Evolutionary conservation across 2,888 invertebrate species (phyloP).

Genomic region (Ophion ventricosus): DNA sequence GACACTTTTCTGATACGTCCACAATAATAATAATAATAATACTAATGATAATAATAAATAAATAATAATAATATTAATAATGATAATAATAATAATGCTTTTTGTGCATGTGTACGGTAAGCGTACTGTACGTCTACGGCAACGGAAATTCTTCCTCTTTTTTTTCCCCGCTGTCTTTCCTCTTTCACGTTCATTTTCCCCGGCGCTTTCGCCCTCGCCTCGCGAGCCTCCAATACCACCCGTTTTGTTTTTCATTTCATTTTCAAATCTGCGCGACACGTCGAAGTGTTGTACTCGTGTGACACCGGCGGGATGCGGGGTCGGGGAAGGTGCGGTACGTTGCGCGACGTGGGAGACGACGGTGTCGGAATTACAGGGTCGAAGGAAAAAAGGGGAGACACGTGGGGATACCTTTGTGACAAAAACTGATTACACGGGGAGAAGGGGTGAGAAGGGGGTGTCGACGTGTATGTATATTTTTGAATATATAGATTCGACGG

Average conservation of each 20-base stretch:
- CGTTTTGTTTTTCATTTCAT: slow-evolving; percentile 37
- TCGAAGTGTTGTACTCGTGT: slow-evolving; percentile 38
- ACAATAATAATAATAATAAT: slow-evolving; percentile 60
- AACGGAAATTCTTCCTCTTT: slow-evolving; percentile 53
- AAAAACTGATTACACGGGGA: slow-evolving; percentile 17
- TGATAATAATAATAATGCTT: not conserved
- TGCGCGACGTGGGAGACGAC: slow-evolving; percentile 22
- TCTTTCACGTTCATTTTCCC: slow-evolving; percentile 40
- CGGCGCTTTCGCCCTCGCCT: slow-evolving; percentile 50
- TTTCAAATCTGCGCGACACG: slow-evolving; percentile 30
- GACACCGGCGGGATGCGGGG: slow-evolving; percentile 15
- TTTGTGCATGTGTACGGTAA: not conserved
- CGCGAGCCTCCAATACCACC: slow-evolving; percentile 6
- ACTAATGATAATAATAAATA: slow-evolving; percentile 7
- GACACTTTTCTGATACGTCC: slow-evolving; percentile 41
- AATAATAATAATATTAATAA: not conserved
- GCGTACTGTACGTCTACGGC: not conserved
- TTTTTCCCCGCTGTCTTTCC: slow-evolving; percentile 32
- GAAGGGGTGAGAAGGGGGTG: not conserved
- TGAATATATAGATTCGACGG: not conserved
- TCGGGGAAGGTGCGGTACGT: slow-evolving; percentile 11
- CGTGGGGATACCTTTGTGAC: slow-evolving; percentile 1
- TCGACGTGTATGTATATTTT: not conserved
- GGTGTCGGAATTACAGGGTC: not conserved
- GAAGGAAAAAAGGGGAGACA: slow-evolving; percentile 34